Evolutionary conservation across 2,797 vertebrate species (phyloP).

Genomic region (Iguana delicatissima): DNA sequence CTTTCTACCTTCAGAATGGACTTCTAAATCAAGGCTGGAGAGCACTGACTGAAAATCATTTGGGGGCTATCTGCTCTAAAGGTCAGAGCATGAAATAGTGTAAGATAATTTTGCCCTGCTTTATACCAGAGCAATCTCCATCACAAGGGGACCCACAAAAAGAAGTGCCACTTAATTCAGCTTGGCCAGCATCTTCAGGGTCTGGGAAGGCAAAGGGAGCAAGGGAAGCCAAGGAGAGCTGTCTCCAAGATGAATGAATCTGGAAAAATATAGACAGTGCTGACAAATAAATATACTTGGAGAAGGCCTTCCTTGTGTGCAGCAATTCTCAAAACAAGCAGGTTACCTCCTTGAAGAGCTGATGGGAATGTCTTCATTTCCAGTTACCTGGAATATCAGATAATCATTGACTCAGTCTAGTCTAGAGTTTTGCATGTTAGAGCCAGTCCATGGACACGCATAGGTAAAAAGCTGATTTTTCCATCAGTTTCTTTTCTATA

Average conservation of each 20-base stretch:
- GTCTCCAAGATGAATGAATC: constrained; percentile 37
- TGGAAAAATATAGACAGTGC: constrained; percentile 43
- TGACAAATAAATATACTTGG: constrained; percentile 15
- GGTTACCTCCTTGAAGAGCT: neutral
- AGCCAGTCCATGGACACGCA: no score
- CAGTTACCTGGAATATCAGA: neutral
- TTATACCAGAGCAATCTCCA: constrained; percentile 49
- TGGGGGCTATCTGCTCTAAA: constrained; percentile 68
- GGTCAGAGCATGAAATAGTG: constrained; percentile 76
- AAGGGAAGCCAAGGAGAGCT: constrained; percentile 21
- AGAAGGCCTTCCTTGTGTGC: neutral
- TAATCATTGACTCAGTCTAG: neutral
- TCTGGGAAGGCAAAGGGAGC: neutral
- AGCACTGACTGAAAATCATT: constrained; percentile 78
- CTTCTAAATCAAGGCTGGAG: constrained; percentile 75
- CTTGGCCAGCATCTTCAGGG: constrained; percentile 19
- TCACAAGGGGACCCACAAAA: constrained; percentile 39
- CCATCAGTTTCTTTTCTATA: neutral
- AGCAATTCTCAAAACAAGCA: neutral
- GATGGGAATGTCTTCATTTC: constrained; percentile 5
- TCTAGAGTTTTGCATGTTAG: neutral
- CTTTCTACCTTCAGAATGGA: constrained; percentile 75
- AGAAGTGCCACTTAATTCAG: constrained; percentile 47
- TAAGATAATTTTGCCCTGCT: constrained; percentile 67
- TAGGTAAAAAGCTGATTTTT: neutral